A percentile compares a stretch with the other conserved stretches of the same genome.
These are phyloP conservation scores for Aspidiotus rigidus DNA, from an alignment of 2,888 invertebrate genomes.

Conservation along the genomic window DNA sequence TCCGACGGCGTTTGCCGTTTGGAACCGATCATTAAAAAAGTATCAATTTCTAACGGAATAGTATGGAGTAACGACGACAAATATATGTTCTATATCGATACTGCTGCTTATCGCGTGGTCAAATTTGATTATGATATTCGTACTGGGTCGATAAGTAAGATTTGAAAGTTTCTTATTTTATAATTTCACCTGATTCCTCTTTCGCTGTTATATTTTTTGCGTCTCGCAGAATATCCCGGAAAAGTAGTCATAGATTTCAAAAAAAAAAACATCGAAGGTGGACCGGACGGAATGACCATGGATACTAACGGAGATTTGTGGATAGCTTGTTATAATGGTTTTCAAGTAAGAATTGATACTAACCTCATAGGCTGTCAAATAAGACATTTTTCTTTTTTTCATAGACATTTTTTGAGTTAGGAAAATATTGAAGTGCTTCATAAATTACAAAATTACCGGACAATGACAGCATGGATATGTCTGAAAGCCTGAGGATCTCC, in stretches of 20 bases:
- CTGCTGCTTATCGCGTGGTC: conserved; percentile 55
- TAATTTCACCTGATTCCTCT: background rate
- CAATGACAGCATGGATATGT: too few relatives aligned
- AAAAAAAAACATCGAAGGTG: conserved; percentile 39
- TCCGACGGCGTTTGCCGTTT: conserved; percentile 40
- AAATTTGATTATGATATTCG: conserved; percentile 60
- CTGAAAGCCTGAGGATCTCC: too few relatives aligned
- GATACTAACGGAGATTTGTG: conserved; percentile 46
- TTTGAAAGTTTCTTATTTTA: background rate
- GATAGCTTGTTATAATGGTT: conserved; percentile 38
- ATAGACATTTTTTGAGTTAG: too few relatives aligned
- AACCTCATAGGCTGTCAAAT: too few relatives aligned
- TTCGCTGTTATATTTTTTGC: background rate
- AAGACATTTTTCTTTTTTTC: too few relatives aligned
- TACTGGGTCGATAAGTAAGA: conserved; percentile 42
- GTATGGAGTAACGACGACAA: conserved; percentile 63
- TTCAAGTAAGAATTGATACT: conserved; percentile 35
- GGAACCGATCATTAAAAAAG: conserved; percentile 42
- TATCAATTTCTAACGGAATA: conserved; percentile 68
- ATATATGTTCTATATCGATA: conserved; percentile 70
- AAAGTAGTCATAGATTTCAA: conserved; percentile 40
- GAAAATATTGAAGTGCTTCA: too few relatives aligned
- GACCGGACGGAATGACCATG: conserved; percentile 45
- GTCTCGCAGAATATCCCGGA: conserved; percentile 40
- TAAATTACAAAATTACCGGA: too few relatives aligned